phyloP scores from a whole-genome alignment of 1,140 invertebrate genomes.

The Araneus ventricosus region DNA sequence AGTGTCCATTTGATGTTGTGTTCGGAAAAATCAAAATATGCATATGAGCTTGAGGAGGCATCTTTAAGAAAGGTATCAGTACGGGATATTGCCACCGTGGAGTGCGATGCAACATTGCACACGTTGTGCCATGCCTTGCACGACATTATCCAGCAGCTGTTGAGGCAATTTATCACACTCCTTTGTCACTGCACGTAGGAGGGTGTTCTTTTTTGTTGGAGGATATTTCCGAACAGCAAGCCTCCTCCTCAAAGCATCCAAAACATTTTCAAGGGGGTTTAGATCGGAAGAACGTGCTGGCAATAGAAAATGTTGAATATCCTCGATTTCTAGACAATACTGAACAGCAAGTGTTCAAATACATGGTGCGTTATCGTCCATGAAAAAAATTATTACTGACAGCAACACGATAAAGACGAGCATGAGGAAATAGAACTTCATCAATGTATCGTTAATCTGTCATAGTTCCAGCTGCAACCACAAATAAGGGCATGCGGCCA shows the following conservation, averaged over 20 bases:
- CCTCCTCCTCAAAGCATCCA: background rate
- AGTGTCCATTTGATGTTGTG: background rate
- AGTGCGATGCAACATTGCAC: background rate
- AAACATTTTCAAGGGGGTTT: background rate
- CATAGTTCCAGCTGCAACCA: background rate
- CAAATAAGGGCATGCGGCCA: background rate
- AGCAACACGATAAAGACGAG: background rate
- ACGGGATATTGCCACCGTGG: too few relatives aligned
- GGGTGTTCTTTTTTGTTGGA: background rate
- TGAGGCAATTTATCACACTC: background rate
- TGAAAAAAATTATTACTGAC: background rate
- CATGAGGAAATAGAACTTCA: slow-evolving; percentile 5
- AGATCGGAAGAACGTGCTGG: background rate
- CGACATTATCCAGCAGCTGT: background rate
- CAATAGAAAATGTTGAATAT: background rate
- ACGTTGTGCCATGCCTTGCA: background rate
- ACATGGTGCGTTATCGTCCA: slow-evolving; percentile 6
- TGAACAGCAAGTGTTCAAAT: background rate
- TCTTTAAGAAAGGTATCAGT: background rate
- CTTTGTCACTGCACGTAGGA: background rate
- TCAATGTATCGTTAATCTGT: background rate
- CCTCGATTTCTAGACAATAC: background rate
- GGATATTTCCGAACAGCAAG: background rate
- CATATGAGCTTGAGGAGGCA: background rate
- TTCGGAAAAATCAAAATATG: background rate